Evolutionary conservation across 2,888 invertebrate genomes (phyloP).

Genomic region (Acronicta aceris): DNA sequence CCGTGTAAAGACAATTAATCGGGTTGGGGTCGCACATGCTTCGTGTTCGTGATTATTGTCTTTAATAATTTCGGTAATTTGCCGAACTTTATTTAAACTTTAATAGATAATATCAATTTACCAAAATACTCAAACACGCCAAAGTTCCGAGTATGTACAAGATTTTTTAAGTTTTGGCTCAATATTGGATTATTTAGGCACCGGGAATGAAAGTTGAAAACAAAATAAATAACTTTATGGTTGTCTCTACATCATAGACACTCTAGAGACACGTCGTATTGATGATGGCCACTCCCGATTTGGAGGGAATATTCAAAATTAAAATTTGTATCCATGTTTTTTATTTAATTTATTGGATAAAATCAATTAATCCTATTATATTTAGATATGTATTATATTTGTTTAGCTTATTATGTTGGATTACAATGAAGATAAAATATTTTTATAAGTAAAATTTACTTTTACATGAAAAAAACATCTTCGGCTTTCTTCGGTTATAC

Average conservation of each 20-base stretch:
- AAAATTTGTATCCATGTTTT: conserved; percentile 23
- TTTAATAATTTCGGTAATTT: no score
- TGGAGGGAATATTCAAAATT: conserved; percentile 80
- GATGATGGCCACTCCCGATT: conserved; percentile 86
- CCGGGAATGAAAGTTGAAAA: conserved; percentile 30
- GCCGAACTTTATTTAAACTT: no score
- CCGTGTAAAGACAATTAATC: no score
- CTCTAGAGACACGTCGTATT: conserved; percentile 84
- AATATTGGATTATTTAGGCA: conserved; percentile 3
- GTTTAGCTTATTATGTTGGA: not conserved
- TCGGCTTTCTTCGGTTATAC: conserved; percentile 74
- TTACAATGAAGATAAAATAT: conserved; percentile 6
- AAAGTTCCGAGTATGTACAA: no score
- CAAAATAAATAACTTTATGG: conserved; percentile 63
- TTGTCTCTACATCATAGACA: conserved; percentile 70
- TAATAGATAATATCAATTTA: not conserved
- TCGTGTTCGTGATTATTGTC: no score
- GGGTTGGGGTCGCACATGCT: no score
- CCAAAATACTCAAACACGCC: not conserved
- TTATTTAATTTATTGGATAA: not conserved
- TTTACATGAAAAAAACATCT: conserved; percentile 64
- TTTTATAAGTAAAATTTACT: conserved; percentile 38
- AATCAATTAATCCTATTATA: not conserved
- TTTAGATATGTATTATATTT: not conserved
- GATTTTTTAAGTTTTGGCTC: not conserved